Evolutionary conservation across 2,113 vertebrate species (phyloP), one percentile per base, ranked within the genome.

Genomic region (Phoxinus phoxinus): DNA sequence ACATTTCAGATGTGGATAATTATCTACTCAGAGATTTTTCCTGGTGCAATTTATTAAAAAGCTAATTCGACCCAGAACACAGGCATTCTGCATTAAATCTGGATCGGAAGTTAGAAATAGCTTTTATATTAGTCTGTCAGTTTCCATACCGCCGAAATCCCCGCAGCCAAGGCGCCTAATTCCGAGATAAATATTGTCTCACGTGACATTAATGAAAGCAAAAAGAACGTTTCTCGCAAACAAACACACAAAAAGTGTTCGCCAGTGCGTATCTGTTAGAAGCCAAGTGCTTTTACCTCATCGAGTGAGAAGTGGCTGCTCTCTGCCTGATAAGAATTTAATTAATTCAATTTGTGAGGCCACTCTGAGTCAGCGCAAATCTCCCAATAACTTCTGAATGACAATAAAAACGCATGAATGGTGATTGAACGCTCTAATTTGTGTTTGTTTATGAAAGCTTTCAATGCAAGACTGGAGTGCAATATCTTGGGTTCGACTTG

Each of bases 221-320:
- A 86, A 72, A 32, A 56, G 48, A n/a, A 25, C 1, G 35, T 46
- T 37, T 63, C 72, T 13, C 8, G 32, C 48, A 56, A 83, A 77
- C 46, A 44, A 77, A 83, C 73, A 37, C 48, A 19, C 51, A 76
- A 25, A 48, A 69, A 78, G n/a, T 37, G 35, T 61, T 63, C 69
- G 46, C 15, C 35, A 25, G 41, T 10, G 53, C 41, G 19, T 81
- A 81, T 76, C 59, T 11, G 30, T 30, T 63, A 53, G 63, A 48
- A 58, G 78, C 44, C 12, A 77, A 48, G 81, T 56, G 77, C 77
- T 88, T 86, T 84, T 84, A 86, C 76, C 71, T 89, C 78, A 87
- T 89, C 85, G 79, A 83, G 59, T 81, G 79, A 48, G 61, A 81
- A 81, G 51, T 6, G 32, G 17, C 63, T 85, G 73, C 83, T 79